Base-by-base conservation (phyloP, 2,797 vertebrate genomes). In the Ataeniobius toweri region DNA sequence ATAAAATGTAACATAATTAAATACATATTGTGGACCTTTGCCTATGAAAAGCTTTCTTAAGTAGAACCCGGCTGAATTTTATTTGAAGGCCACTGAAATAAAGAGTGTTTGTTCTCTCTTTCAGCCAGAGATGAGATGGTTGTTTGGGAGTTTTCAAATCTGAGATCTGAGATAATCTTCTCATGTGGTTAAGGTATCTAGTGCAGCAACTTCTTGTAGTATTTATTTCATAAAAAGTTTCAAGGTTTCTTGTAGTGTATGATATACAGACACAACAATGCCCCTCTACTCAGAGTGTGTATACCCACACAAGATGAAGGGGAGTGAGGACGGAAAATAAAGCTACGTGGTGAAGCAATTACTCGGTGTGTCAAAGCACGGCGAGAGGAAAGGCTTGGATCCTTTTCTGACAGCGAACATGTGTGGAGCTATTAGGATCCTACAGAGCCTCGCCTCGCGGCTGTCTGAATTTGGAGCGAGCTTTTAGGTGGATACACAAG, bases 341-440 rank as follows among this genome's bases (percentile, higher is more conserved):
- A 89, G 77, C 71, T 36, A 80, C 51, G 80, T 77, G 59, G 63
- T 74, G 84, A 69, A 82, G 86, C 82, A 88, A 91, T 89, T 92
- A 90, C 80, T 83, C 85, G 77, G 82, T 67, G 82, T 87, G 85
- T 89, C 82, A 89, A 80, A 85, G 78, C 61, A 53, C 53, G 1
- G 76, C 2, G 5, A 73, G 82, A 88, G 72, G 76, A 85, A 81
- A 76, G 36, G 73, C 71, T 61, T 0, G 22, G 48, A 75, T 81
- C 81, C 76, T 80, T 61, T 74, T 65, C 85, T 75, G 22, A 73
- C 74, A 69, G 67, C 67, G 41, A 26, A 69, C 67, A 69, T 41
- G 24, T 36, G 79, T 65, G 79, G 22, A 58, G 65, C 14, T 83
- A 80, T 86, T 76, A 59, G 74, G 41, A 69, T 48, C 41, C 67